These are phyloP conservation scores for Condylura cristata DNA, from an alignment of 2,113 vertebrate species.

Conservation along the genomic window DNA sequence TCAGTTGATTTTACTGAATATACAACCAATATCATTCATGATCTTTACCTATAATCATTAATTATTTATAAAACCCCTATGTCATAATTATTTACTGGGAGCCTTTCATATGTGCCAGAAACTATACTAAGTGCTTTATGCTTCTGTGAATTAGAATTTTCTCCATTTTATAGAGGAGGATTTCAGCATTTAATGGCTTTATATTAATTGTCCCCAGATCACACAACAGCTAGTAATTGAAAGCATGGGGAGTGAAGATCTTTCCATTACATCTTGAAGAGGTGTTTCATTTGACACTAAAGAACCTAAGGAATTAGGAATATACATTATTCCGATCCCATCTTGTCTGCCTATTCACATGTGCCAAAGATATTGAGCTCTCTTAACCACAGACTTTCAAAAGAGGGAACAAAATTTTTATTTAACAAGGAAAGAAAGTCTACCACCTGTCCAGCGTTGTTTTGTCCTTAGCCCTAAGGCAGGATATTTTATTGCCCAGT, in stretches of 20 bases:
- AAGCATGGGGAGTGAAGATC: neutral
- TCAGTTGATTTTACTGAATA: neutral
- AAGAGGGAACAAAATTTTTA: neutral
- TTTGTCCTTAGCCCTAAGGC: neutral
- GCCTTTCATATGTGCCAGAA: neutral
- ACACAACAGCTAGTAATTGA: neutral
- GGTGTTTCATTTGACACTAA: neutral
- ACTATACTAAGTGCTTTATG: neutral
- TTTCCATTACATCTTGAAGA: neutral
- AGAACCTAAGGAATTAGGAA: neutral
- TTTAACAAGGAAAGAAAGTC: neutral
- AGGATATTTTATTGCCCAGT: neutral
- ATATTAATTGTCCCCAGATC: neutral
- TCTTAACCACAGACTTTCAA: neutral
- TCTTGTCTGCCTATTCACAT: neutral
- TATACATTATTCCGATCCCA: neutral
- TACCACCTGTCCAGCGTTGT: neutral
- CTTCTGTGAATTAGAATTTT: neutral
- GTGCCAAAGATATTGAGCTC: neutral
- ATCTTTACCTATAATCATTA: neutral
- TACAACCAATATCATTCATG: neutral
- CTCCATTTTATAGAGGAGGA: neutral
- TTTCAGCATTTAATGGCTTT: neutral
- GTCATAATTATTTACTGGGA: neutral
- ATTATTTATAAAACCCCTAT: neutral